A percentile compares a stretch with the other conserved stretches of the same genome.
phyloP scores from a whole-genome alignment of 2,888 invertebrate species.

The Eupeodes luniger region DNA sequence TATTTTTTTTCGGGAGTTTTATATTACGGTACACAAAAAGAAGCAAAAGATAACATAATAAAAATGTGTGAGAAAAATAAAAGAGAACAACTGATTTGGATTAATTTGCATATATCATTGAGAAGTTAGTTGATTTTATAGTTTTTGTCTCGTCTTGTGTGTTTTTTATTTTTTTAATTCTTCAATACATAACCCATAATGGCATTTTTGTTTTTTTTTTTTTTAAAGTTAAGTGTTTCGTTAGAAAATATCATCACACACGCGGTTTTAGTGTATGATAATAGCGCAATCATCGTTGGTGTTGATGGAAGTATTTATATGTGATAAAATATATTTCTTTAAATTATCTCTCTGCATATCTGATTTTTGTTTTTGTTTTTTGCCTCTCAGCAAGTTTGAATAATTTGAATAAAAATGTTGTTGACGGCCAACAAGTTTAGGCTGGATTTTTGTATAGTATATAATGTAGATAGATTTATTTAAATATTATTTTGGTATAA shows the following conservation, averaged over 20 bases:
- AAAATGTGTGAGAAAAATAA: constrained; percentile 41
- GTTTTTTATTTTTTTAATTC: neutral
- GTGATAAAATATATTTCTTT: constrained; percentile 22
- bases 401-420: constrained; percentile 75
- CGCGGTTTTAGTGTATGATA: constrained; percentile 58
- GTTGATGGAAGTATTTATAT: constrained; percentile 34
- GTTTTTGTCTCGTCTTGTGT: neutral
- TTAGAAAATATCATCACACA: constrained; percentile 49
- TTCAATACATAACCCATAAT: constrained; percentile 15
- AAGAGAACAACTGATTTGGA: constrained; percentile 48
- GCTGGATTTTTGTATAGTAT: constrained; percentile 14
- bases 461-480: constrained; percentile 22
- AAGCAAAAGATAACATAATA: constrained; percentile 26
- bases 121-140: constrained; percentile 50
- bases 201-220: neutral
- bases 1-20: neutral
- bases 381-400: constrained; percentile 27
- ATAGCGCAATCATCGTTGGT: constrained; percentile 42
- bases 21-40: constrained; percentile 49
- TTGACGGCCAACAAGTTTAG: constrained; percentile 69
- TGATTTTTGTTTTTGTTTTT: neutral
- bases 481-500: constrained; percentile 21
- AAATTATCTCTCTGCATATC: neutral
- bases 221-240: constrained; percentile 15
- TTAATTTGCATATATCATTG: constrained; percentile 70